Evolutionary conservation across 2,113 vertebrate genomes (phyloP).

Genomic region (Ochotona curzoniae): DNA sequence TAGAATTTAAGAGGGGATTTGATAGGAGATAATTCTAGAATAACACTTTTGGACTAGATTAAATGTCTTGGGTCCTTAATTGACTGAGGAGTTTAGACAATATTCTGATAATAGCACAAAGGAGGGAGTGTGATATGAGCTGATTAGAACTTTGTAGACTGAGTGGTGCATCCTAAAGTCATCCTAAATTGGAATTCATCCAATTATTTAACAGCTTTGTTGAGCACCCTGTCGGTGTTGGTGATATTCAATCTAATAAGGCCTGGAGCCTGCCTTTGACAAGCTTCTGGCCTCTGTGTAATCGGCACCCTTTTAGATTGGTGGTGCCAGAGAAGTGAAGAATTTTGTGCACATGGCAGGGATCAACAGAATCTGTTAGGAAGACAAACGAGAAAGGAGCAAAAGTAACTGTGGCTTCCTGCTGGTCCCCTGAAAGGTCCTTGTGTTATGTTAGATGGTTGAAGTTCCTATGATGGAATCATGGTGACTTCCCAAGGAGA

Average conservation of each 20-base stretch:
- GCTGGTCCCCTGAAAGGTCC: no score
- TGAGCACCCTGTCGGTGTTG: neutral
- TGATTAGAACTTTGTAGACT: neutral
- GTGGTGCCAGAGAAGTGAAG: neutral
- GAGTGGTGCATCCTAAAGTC: neutral
- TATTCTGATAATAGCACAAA: neutral
- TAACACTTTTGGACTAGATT: neutral
- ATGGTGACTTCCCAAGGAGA: no score
- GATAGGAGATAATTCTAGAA: neutral
- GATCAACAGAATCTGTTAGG: neutral
- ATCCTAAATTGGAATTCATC: neutral
- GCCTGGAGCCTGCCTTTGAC: neutral
- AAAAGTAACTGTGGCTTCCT: no score
- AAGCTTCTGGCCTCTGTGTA: neutral
- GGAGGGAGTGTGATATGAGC: neutral
- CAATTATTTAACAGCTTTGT: neutral
- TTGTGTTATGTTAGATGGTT: no score
- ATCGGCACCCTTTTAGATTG: neutral
- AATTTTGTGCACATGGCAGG: neutral
- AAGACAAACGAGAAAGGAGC: neutral
- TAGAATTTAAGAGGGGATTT: neutral
- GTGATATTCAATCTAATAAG: neutral
- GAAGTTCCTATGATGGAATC: no score
- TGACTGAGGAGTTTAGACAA: neutral
- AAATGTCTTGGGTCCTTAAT: neutral